These are phyloP conservation scores for Gallinago undulata DNA, from an alignment of 2,113 vertebrate genomes.

Conservation along the genomic window DNA sequence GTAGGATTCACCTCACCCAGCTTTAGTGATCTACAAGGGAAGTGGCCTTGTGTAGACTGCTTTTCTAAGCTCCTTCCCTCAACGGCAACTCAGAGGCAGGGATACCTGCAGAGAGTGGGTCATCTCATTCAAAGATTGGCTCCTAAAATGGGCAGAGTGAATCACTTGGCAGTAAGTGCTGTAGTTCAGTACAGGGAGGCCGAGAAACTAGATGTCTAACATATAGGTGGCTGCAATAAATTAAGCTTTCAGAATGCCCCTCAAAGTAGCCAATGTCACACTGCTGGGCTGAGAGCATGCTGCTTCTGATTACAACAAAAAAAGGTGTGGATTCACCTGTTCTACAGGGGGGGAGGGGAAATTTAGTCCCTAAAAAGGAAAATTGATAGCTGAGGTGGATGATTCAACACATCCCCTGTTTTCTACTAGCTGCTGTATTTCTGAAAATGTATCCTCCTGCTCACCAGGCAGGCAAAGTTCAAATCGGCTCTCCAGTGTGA, in stretches of 20 bases:
- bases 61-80: not conserved
- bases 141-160: not conserved
- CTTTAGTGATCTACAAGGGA: not conserved
- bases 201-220: not conserved
- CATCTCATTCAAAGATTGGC: not conserved
- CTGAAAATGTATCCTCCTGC: not conserved
- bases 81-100: not conserved
- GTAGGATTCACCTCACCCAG: not conserved
- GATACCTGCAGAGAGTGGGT: not conserved
- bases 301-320: not conserved
- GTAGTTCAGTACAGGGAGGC: not conserved
- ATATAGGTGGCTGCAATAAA: not conserved
- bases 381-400: not conserved
- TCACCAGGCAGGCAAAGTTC: not conserved
- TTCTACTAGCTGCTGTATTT: not conserved
- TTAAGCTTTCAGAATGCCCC: not conserved
- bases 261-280: not conserved
- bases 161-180: not conserved
- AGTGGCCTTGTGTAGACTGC: not conserved
- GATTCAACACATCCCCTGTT: not conserved
- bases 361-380: not conserved
- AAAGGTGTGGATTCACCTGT: not conserved
- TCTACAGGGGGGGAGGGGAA: not conserved
- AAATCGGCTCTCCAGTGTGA: not conserved
- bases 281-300: not conserved